phyloP scores from a whole-genome alignment of 2,113 vertebrate genomes.

The Hucho hucho region DNA sequence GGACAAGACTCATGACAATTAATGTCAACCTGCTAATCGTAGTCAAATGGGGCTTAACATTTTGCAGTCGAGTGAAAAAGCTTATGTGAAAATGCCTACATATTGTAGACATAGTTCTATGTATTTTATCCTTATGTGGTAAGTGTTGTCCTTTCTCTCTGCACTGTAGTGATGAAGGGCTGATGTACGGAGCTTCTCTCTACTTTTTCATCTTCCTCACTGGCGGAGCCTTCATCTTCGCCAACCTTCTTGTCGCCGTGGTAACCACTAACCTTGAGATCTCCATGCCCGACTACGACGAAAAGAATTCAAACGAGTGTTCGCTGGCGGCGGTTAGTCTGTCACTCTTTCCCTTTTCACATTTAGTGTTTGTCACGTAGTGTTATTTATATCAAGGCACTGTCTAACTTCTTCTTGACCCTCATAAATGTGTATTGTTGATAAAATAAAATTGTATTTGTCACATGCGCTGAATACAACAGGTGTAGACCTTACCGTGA shows the following conservation, averaged over 20 bases:
- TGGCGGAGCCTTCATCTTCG: constrained; percentile 59
- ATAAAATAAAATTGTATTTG: no score
- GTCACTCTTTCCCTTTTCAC: background rate
- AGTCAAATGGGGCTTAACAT: no score
- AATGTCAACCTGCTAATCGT: no score
- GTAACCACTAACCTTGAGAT: constrained; percentile 66
- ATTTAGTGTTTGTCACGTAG: background rate
- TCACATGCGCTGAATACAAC: no score
- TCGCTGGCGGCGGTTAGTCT: background rate
- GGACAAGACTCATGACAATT: no score
- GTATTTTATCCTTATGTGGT: background rate
- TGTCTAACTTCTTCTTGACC: no score
- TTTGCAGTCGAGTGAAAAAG: no score
- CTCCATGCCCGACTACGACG: constrained; percentile 33
- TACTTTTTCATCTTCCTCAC: constrained; percentile 67
- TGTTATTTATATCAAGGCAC: no score
- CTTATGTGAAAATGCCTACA: background rate
- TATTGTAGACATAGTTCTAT: no score
- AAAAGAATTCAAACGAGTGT: background rate
- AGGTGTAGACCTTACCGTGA: no score
- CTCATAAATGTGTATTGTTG: no score
- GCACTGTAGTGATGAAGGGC: constrained; percentile 8
- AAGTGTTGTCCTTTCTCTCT: background rate
- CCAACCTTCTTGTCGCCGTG: constrained; percentile 60
- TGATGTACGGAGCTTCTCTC: constrained; percentile 42